Evolutionary conservation across 2,113 vertebrate genomes (phyloP).

Genomic region (Struthio camelus): DNA sequence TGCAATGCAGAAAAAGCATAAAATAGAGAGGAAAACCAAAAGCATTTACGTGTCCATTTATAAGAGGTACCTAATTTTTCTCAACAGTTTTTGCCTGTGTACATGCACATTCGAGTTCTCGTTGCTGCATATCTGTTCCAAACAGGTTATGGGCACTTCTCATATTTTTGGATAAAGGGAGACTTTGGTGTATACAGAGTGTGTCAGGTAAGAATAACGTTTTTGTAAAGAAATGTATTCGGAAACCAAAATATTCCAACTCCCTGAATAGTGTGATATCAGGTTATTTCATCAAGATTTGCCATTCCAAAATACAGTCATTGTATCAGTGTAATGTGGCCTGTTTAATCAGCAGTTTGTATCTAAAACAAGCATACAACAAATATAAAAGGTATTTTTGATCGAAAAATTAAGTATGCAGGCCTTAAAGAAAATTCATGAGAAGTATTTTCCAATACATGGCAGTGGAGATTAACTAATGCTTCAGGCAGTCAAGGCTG

Average conservation of each 20-base stretch:
- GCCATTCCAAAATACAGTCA: not conserved
- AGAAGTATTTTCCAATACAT: not conserved
- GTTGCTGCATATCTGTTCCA: conserved; percentile 98
- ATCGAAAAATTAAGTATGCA: not conserved
- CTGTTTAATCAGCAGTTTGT: not conserved
- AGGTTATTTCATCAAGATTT: not conserved
- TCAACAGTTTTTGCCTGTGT: conserved; percentile 94
- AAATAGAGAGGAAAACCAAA: not conserved
- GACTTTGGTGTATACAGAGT: conserved; percentile 95
- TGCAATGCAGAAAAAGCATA: not conserved
- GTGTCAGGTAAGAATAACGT: conserved; percentile 85
- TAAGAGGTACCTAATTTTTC: conserved; percentile 9
- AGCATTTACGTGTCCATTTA: not conserved
- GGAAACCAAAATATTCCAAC: not conserved
- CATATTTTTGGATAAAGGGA: conserved; percentile 98
- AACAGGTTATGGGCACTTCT: conserved; percentile 98
- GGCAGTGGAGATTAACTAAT: not conserved
- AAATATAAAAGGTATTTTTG: not conserved
- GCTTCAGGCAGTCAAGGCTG: not conserved
- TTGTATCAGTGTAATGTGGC: not conserved
- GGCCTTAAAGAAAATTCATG: not conserved
- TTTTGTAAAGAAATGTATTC: not conserved
- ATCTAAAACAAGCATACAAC: not conserved
- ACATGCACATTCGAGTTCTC: conserved; percentile 96
- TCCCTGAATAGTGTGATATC: not conserved